Evolutionary conservation across 2,797 vertebrate species (phyloP).

Genomic region (Tragopan temminckii): DNA sequence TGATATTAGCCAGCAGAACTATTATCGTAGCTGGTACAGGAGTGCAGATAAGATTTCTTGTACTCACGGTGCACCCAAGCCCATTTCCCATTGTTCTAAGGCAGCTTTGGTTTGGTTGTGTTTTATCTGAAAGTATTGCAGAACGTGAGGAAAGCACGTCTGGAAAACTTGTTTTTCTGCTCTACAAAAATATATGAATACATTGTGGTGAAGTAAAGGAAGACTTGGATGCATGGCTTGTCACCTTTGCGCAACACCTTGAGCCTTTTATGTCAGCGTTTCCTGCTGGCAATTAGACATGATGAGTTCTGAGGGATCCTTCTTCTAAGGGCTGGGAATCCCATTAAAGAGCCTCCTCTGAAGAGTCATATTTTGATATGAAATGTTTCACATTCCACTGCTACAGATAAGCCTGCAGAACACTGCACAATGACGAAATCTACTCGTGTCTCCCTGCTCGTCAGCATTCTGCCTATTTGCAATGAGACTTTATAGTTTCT

Average conservation of each 20-base stretch:
- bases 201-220: not conserved
- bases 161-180: not conserved
- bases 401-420: not conserved
- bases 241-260: not conserved
- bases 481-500: not conserved
- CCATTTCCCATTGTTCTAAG: not conserved
- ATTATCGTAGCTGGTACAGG: not conserved
- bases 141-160: not conserved
- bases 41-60: not conserved
- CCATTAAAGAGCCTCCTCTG: not conserved
- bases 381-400: not conserved
- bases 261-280: not conserved
- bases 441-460: not conserved
- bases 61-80: rapidly evolving
- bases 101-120: rapidly evolving
- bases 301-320: not conserved
- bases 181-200: rapidly evolving
- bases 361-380: not conserved
- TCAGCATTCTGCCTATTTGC: not conserved
- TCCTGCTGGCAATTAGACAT: not conserved
- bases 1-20: not conserved
- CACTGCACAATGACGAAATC: not conserved
- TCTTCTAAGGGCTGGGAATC: not conserved
- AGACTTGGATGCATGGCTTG: not conserved
- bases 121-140: not conserved